Base-by-base conservation (phyloP, 2,113 vertebrate genomes). In the Dolichallabes microphthalmus region DNA sequence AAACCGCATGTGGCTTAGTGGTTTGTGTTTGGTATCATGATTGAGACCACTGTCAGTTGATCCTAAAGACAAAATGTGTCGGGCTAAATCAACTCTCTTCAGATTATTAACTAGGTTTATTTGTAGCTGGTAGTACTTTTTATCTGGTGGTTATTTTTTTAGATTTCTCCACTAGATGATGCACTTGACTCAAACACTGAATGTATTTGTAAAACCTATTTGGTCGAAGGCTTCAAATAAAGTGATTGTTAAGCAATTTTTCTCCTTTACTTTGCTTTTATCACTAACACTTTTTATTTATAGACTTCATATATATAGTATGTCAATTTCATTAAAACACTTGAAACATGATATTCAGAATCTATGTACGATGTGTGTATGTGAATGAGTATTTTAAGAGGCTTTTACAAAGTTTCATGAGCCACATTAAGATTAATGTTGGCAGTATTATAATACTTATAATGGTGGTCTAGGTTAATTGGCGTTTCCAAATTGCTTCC, bases 171-270 rank as follows among this genome's bases (percentile, higher is more conserved):
- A 61, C 68, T 80, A 88, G 85, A 81, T 69, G 76, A 58, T 27
- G 80, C 71, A 55, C 52, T 27, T 25, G 13, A 61, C 76, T 71
- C 35, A n/a, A 50, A 63, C 53, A 64, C 71, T 85, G 45, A 53
- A 77, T 53, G 15, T 19, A 64, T 52, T 35, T 78, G 32, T 84
- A n/a, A 39, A 61, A 60, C 30, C 30, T 53, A 11, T 53, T 19
- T 79, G 53, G 15, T 53, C 22, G 53, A 75, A 68, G 45, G 76
- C 74, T 80, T 83, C 8, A 75, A 83, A 84, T 86, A 80, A 88
- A 84, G 60, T 71, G 66, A 66, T 86, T 81, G 11, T 35, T 83
- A 53, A 80, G 52, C 20, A 81, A 17, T 19, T 17, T 27, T 60
- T 12, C 52, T 66, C 22, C n/a, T 17, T 13, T 45, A 17, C 32